Percentiles rank a stretch among this genome's conserved stretches.
phyloP scores from a whole-genome alignment of 2,888 invertebrate species.

The Drosophila affinis region DNA sequence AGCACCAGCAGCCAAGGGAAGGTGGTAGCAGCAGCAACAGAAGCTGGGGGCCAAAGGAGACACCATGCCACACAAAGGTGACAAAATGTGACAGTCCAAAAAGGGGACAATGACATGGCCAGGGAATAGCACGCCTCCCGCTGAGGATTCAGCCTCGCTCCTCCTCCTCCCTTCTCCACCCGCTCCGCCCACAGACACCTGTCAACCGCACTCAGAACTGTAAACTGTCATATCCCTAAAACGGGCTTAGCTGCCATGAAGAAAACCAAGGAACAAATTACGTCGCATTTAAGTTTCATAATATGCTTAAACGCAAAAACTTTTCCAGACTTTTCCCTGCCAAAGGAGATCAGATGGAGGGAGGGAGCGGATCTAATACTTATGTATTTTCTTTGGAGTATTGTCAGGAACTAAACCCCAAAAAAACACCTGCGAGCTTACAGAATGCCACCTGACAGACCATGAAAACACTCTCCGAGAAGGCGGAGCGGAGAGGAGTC shows the following conservation, averaged over 20 bases:
- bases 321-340: conserved; percentile 13
- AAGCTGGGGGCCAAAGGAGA: background rate
- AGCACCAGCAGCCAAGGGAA: background rate
- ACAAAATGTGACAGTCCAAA: conserved; percentile 42
- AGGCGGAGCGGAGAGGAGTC: background rate
- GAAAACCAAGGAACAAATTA: conserved; percentile 62
- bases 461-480: conserved; percentile 49
- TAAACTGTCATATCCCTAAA: conserved; percentile 57
- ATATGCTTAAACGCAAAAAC: conserved; percentile 68
- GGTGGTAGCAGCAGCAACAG: background rate
- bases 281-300: conserved; percentile 73
- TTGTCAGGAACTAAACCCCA: conserved; percentile 35
- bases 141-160: conserved; percentile 3
- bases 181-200: conserved; percentile 18
- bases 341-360: background rate
- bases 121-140: conserved; percentile 10
- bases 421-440: conserved; percentile 17
- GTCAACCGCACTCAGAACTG: conserved; percentile 48
- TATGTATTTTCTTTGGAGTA: conserved; percentile 16
- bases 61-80: conserved; percentile 41
- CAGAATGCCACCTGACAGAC: conserved; percentile 51
- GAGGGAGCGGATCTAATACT: background rate
- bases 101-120: conserved; percentile 52
- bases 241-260: conserved; percentile 61
- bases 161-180: background rate